These are phyloP conservation scores for Coendou prehensilis DNA, from an alignment of 2,797 vertebrate species.

Conservation along the genomic window DNA sequence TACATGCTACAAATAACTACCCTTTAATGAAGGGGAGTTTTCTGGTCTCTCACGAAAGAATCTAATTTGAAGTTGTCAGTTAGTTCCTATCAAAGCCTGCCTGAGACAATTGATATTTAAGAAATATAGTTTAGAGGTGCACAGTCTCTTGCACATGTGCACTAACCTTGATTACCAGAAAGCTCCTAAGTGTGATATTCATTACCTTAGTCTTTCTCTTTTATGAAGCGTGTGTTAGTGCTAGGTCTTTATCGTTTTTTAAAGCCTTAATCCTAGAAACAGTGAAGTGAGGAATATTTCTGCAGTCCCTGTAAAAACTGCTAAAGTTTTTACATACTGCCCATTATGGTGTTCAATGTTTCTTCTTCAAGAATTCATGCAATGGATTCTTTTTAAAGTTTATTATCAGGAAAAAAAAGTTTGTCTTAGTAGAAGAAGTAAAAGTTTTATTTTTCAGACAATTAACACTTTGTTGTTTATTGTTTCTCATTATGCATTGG, in stretches of 20 bases:
- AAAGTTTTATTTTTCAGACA: slow-evolving; percentile 37
- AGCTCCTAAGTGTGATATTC: slow-evolving; percentile 21
- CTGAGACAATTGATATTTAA: slow-evolving; percentile 72
- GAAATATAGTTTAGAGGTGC: slow-evolving; percentile 55
- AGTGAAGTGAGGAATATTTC: slow-evolving; percentile 74
- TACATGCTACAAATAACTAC: slow-evolving; percentile 68
- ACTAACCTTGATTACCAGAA: slow-evolving; percentile 44
- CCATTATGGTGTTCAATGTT: slow-evolving; percentile 73
- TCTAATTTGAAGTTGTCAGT: slow-evolving; percentile 71
- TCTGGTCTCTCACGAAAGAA: slow-evolving; percentile 67
- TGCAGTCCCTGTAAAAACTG: slow-evolving; percentile 71
- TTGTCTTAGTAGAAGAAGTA: slow-evolving; percentile 55
- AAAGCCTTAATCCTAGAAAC: slow-evolving; percentile 68
- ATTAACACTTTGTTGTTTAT: background rate
- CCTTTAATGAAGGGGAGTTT: slow-evolving; percentile 77
- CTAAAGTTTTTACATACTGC: slow-evolving; percentile 49
- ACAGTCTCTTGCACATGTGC: background rate
- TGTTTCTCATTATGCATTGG: slow-evolving; percentile 58
- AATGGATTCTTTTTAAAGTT: slow-evolving; percentile 63
- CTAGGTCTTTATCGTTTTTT: slow-evolving; percentile 46
- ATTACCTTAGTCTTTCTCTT: slow-evolving; percentile 63
- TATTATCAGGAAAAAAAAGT: slow-evolving; percentile 63
- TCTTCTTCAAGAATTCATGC: slow-evolving; percentile 31
- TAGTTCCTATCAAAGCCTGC: slow-evolving; percentile 66
- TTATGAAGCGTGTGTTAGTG: slow-evolving; percentile 67